Base-by-base conservation (phyloP, 2,888 invertebrate species). In the Polylopha cassiicola region DNA sequence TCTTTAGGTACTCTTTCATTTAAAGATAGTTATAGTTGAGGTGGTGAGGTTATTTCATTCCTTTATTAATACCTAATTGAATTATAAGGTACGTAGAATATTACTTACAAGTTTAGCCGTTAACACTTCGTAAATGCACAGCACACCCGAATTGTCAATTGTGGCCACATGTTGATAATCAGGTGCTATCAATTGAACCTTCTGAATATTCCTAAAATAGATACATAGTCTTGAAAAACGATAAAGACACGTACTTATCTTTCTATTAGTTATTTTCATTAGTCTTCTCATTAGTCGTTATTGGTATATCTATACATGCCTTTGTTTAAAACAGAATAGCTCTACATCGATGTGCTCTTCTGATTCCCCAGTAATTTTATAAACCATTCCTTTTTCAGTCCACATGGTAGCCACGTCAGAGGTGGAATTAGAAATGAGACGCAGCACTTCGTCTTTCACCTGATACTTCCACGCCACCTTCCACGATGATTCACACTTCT, bases 121-220 rank as follows among this genome's bases (percentile, higher is more conserved):
- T 0, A 45, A 2, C 1, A 70, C 51, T 36, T 79, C 70, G 47
- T 78, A 81, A 4, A 82, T 53, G 39, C 75, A 76, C 7, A 84
- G 44, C 2, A 64, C 56, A 0, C 74, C 73, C 1, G 34, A 18
- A n/a, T 63, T 47, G 43, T 72, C 70, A 15, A 84, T 65, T 1
- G 70, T 66, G 2, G 62, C 75, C 11, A 82, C 23, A 27, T 73
- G 55, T 3, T 55, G 53, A 45, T 58, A 69, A 8, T 73, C 68
- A 0, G 84, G 85, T 0, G 82, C 80, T 7, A 85, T 58, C 18
- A 84, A 39, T 45, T 80, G 80, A 3, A 80, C 62, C 44, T 70
- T 75, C 20, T 20, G 59, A 29, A 84, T 71, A 27, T 70, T 55
- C 36, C 84, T 84, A 54, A 18, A 70, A 43, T 7, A 4, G 13